These are phyloP conservation scores for Acanthosepion esculentum DNA, from an alignment of 2,888 invertebrate species.

Conservation along the genomic window DNA sequence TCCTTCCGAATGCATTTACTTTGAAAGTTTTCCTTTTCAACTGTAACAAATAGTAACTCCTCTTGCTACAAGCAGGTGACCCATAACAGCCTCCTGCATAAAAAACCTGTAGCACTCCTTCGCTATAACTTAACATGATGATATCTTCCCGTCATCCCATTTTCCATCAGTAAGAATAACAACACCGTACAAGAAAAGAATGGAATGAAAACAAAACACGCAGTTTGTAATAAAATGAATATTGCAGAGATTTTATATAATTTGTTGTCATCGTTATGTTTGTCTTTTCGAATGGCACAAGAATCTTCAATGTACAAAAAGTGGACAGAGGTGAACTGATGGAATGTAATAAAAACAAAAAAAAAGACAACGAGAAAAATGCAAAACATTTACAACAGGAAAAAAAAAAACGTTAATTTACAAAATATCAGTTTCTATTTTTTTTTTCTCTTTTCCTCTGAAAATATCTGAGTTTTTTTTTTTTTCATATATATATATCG, in stretches of 20 bases:
- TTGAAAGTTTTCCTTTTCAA: no score
- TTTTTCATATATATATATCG: not conserved
- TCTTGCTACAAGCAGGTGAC: no score
- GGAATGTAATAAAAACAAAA: not conserved
- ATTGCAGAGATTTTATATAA: not conserved
- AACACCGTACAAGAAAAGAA: not conserved
- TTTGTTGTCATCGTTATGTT: not conserved
- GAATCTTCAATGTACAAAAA: constrained; percentile 33
- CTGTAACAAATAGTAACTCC: no score
- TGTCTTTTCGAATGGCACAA: not conserved
- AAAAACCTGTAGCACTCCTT: no score
- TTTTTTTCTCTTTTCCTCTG: not conserved
- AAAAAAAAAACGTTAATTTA: not conserved
- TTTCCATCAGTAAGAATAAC: no score
- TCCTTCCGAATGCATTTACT: no score
- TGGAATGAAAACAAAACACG: not conserved
- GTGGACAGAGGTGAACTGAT: not conserved
- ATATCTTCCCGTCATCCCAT: no score
- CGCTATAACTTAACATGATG: no score
- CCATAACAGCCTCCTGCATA: no score
- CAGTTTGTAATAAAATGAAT: constrained; percentile 18
- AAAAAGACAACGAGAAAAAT: not conserved
- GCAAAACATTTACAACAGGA: not conserved
- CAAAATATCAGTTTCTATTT: not conserved
- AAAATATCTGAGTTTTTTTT: no score